Evolutionary conservation across 2,888 invertebrate genomes (phyloP), one percentile per base, ranked within the genome.

Genomic region (Diachrysia chrysitis): DNA sequence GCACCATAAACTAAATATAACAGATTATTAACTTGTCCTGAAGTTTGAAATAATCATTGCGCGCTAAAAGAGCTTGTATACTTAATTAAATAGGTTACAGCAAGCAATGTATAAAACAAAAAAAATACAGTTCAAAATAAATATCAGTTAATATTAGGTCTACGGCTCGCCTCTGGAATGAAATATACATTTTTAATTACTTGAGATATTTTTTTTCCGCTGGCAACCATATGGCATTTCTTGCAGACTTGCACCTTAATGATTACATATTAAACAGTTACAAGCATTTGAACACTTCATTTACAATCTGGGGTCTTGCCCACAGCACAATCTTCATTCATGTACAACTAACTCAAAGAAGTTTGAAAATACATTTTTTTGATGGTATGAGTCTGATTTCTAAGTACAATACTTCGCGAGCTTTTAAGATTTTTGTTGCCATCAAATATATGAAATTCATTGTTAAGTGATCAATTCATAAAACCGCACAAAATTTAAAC

Each of bases 321-420:
- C 77, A 74, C 56, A 74, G 10, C 0, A 32, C 10, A 32, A 32
- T 10, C 10, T 10, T 12, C 32, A 37, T 6, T 19, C 1, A 48
- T 66, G 48, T 54, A 25, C 23, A n/a, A n/a, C n/a, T n/a, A 58
- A 35, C 55, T 62, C 55, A 35, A 25, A 29, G 66, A 76, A 65
- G 73, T 66, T 55, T 51, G 29, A 17, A 63, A 63, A 64, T 57
- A 35, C 70, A 61, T 10, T 63, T 19, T 46, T 9, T 35, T 46
- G 51, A 61, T 72, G 78, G 21, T 51, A 25, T 53, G 56, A 60
- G 21, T 58, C 19, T 63, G 37, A 53, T 35, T 51, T 23, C 59
- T 78, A 78, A 76, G 76, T 76, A 81, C 78, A 63, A 48, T 61
- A 58, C 53, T 32, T 56, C 48, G 51, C 58, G 64, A 69, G 54